Percentiles rank a stretch among this genome's conserved stretches.
phyloP scores from a whole-genome alignment of 2,888 invertebrate genomes.

The Alsophila aescularia region DNA sequence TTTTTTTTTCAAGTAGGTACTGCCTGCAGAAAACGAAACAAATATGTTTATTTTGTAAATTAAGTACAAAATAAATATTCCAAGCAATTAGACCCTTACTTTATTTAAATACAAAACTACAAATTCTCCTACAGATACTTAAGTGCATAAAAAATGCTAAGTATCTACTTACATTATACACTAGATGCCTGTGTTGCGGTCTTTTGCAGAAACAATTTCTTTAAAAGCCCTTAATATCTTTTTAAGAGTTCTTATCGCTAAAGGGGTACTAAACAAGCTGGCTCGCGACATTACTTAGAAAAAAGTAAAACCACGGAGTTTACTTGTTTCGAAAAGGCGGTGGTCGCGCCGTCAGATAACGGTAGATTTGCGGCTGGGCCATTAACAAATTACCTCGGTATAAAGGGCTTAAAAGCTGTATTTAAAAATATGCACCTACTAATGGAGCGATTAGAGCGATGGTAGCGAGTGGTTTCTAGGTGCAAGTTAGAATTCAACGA shows the following conservation, averaged over 20 bases:
- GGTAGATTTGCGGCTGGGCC: conserved; percentile 75
- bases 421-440: conserved; percentile 4
- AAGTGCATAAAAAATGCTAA: neutral
- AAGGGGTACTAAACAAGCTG: conserved; percentile 75
- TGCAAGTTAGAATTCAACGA: too few species aligned
- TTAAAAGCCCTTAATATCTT: conserved; percentile 78
- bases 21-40: too few species aligned
- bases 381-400: conserved; percentile 78
- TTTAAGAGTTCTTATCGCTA: conserved; percentile 77
- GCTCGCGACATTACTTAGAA: conserved; percentile 76
- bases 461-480: too few species aligned
- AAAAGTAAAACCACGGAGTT: conserved; percentile 69
- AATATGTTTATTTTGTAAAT: too few species aligned
- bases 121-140: neutral
- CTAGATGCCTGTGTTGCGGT: conserved; percentile 23
- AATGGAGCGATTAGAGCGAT: too few species aligned
- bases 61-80: too few species aligned
- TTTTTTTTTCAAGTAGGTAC: too few species aligned
- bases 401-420: conserved; percentile 43
- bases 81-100: too few species aligned
- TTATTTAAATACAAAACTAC: neutral
- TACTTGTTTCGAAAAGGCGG: conserved; percentile 79
- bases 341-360: conserved; percentile 75
- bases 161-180: too few species aligned
- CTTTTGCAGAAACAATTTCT: conserved; percentile 67